Base-by-base conservation (phyloP, 1,140 invertebrate genomes). In the Heterodera carotae region DNA sequence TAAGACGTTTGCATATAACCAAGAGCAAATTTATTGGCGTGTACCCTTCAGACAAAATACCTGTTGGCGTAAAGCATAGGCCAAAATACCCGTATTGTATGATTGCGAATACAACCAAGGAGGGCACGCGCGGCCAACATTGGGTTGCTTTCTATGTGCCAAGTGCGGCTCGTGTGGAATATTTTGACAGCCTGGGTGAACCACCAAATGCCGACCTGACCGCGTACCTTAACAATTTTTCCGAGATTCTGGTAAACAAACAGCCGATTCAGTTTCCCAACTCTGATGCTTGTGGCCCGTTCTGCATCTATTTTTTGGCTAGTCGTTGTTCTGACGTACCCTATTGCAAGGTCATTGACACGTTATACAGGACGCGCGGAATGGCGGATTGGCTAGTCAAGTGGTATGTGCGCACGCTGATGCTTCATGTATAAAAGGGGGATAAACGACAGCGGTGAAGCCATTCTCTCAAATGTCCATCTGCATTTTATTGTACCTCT, bases 1-100 rank as follows among this genome's bases (percentile, higher is more conserved):
- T 77, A 34, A 53, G 62, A 34, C 48, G 27, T 5, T 25, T 76
- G 75, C 27, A 39, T 5, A 18, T 29, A 1, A n/a, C 64, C 4
- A 77, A 36, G 36, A 78, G 62, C 18, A 36, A 27, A 22, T 77
- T 77, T 78, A 34, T 77, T 76, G 76, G 43, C 27, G 43, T 48
- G 3, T 48, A 48, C 22, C 31, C 75, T 25, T 56, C 76, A 8
- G n/a, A 77, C 22, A 62, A 60, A 59, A 78, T 77, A 18, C 76
- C 76, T 25, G 4, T 56, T 12, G 31, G 22, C 7, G 43, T 27
- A 15, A 48, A 43, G 27, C 10, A 59, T n/a, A 27, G 7, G n/a
- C 31, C 6, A 0, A 12, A n/a, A 10, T 76, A 78, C 59, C 74
- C 74, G 18, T 78, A 36, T 33, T 56, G 43, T n/a, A 53, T 75